Conservation (phyloP, 2,797 vertebrate species). For the Petrocephalus schoutedeni region DNA sequence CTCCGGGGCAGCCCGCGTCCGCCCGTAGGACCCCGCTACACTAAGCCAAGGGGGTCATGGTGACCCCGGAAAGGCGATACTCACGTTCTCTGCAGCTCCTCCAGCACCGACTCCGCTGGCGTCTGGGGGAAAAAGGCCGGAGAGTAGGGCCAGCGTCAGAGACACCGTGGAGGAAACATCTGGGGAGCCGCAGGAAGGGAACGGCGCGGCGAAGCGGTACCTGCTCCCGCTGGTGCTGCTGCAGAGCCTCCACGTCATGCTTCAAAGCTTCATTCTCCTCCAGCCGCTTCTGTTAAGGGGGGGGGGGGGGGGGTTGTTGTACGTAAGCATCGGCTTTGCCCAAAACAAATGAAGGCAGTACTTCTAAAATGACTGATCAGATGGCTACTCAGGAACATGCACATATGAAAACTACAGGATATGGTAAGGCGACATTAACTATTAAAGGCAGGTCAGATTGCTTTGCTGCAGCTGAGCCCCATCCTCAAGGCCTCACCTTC, state of each 20-base stretch:
- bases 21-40: neutral
- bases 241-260: slow-evolving; percentile 69
- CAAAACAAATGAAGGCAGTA: neutral
- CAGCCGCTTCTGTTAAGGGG: slow-evolving; percentile 65
- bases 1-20: neutral
- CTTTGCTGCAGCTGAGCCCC: neutral
- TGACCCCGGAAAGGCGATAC: slow-evolving; percentile 39
- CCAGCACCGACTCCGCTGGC: slow-evolving; percentile 70
- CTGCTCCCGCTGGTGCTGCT: slow-evolving; percentile 71
- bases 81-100: slow-evolving; percentile 85
- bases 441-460: neutral
- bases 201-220: slow-evolving; percentile 36
- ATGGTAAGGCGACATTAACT: neutral
- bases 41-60: neutral
- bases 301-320: slow-evolving; percentile 18
- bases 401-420: neutral
- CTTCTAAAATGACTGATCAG: neutral
- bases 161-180: neutral
- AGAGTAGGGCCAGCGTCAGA: neutral
- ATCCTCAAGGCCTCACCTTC: slow-evolving; percentile 64
- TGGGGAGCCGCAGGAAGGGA: neutral
- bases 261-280: slow-evolving; percentile 70
- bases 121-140: slow-evolving; percentile 57
- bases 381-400: neutral
- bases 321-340: neutral